Base-by-base conservation (phyloP, 1,140 invertebrate genomes). In the Chionoecetes opilio region DNA sequence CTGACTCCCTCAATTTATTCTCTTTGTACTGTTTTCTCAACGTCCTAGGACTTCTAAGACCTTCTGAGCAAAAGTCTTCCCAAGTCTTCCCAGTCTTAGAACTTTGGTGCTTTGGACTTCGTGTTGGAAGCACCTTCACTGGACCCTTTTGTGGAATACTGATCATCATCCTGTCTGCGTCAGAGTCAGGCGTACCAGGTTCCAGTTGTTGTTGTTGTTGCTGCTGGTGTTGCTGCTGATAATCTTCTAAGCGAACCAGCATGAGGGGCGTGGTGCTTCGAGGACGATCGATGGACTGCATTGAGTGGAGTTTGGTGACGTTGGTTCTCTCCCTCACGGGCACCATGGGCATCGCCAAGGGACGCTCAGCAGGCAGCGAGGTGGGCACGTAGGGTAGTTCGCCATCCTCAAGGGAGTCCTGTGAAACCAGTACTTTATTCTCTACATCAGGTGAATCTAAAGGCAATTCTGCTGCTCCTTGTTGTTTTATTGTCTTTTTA, bases 321-420 rank as follows among this genome's bases (percentile, higher is more conserved):
- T 97, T 97, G 41, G 98, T 97, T 91, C 98, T 97, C 97, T 98
- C 98, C 96, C 98, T 98, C 85, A 98, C 98, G 32, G 98, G 98
- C 85, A 99, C 97, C 93, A 99, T 98, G 0, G 98, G 98, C 92
- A 99, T 97, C 26, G 98, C 98, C 84, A 98, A 97, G 9, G 98
- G 98, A 86, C 98, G 98, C 97, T 99, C 98, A 96, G 98, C 97
- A 26, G 98, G 98, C 93, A 99, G 97, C 53, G 98, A 99, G 3
- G 98, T 99, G 82, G 98, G 98, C 95, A 99, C 98, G 96, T 98
- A 99, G 0, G 98, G 98, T 96, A 99, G 97, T 97, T 99, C 98
- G 93, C 98, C 98, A 95, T 99, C 98, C 96, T 99, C 98, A 14
- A 98, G 98, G 96, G 98, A 98, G 96, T 98, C 98, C 96, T 98